Evolutionary conservation across 2,113 vertebrate species (phyloP).

Genomic region (Polypterus senegalus): DNA sequence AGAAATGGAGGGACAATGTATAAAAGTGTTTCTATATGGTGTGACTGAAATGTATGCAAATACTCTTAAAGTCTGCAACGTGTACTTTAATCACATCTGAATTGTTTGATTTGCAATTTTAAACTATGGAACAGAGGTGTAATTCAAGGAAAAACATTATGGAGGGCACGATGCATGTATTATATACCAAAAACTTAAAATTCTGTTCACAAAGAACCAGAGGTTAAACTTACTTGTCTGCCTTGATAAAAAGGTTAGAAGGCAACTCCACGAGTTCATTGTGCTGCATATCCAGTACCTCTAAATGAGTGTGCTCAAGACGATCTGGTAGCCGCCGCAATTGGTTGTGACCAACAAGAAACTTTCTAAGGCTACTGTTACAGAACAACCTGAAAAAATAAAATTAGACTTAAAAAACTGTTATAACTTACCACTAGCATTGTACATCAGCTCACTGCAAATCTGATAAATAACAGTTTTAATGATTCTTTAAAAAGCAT

Average conservation of each 20-base stretch:
- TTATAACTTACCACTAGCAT: too few relatives aligned
- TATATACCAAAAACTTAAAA: background rate
- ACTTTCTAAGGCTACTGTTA: constrained; percentile 76
- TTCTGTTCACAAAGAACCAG: background rate
- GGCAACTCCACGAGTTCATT: constrained; percentile 87
- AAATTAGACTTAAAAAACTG: background rate
- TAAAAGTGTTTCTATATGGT: too few relatives aligned
- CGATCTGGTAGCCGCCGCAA: constrained; percentile 74
- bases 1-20: too few relatives aligned
- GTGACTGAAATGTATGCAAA: too few relatives aligned
- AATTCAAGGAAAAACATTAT: background rate
- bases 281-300: constrained; percentile 87
- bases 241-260: constrained; percentile 78
- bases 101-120: too few relatives aligned
- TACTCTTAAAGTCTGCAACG: too few relatives aligned
- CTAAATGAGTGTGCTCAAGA: constrained; percentile 71
- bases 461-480: too few relatives aligned
- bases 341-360: constrained; percentile 79
- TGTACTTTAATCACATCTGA: too few relatives aligned
- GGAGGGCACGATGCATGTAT: background rate
- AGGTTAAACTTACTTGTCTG: constrained; percentile 60
- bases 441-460: too few relatives aligned
- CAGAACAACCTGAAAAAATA: constrained; percentile 66
- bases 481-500: too few relatives aligned
- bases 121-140: background rate